phyloP scores from a whole-genome alignment of 1,140 invertebrate genomes.

The Radopholus similis region DNA sequence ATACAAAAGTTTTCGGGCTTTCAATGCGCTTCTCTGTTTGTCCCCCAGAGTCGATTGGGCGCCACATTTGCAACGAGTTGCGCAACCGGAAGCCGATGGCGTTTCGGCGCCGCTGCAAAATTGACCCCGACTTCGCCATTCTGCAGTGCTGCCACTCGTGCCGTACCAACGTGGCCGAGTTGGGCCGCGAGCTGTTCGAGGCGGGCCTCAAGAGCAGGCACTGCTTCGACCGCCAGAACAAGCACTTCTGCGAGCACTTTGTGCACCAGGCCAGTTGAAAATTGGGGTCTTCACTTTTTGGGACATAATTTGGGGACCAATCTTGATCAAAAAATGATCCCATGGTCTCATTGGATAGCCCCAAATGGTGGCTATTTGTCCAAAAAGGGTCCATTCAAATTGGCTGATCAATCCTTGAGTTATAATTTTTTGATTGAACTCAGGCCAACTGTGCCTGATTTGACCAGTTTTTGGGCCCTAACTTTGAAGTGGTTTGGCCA shows the following conservation, averaged over 20 bases:
- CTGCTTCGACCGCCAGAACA: constrained; percentile 25
- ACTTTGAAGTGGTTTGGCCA: no score
- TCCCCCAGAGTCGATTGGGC: not conserved
- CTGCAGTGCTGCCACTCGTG: constrained; percentile 37
- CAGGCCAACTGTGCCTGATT: not conserved
- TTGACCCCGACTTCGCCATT: constrained; percentile 38
- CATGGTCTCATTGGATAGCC: no score
- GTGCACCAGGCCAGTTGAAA: constrained; percentile 2
- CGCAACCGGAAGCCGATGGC: not conserved
- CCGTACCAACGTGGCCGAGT: constrained; percentile 29
- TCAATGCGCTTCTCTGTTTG: no score
- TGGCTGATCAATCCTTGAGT: no score
- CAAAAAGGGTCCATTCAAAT: no score
- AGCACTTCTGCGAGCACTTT: constrained; percentile 18
- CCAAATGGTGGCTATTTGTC: no score
- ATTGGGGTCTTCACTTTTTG: not conserved
- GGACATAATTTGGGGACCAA: no score
- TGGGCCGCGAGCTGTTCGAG: constrained; percentile 19
- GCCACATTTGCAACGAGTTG: not conserved
- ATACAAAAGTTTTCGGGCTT: no score
- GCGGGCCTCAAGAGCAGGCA: constrained; percentile 13
- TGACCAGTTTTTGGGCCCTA: not conserved
- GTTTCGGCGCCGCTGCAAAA: not conserved
- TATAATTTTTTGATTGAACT: not conserved
- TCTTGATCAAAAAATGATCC: no score